Evolutionary conservation across 2,797 vertebrate species (phyloP), one percentile per base, ranked within the genome.

Genomic region (Lagocephalus sceleratus): DNA sequence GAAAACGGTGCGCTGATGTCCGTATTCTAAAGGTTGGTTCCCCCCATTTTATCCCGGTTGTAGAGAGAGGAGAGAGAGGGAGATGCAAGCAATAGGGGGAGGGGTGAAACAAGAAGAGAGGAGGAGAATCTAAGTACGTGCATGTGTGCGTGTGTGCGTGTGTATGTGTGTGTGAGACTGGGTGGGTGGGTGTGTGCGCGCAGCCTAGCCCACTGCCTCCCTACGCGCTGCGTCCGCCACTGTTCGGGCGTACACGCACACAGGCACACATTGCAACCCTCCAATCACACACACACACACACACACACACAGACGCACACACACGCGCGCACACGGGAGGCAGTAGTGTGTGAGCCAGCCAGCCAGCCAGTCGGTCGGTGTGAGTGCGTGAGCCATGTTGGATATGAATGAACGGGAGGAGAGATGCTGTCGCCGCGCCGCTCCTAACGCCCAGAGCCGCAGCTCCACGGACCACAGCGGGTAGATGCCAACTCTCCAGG

Each of bases 331-430:
- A 43, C 49, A 43, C 43, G 46, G 38, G 65, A 71, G 41, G n/a
- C 42, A 19, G 17, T 44, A 55, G 71, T 65, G 83, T 72, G 81
- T 53, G 38, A 68, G 45, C 44, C 52, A 76, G 67, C 57, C 73
- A 76, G 67, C 57, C 73, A 82, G 73, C 35, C 78, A 73, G 73
- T 6, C 72, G 69, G 81, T 71, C 69, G 16, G 75, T 50, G 71
- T 32, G 81, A 57, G 81, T 68, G 81, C 51, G 88, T 92, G 87
- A 97, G 94, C 94, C 94, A 96, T 96, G 94, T 95, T 95, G 94
- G 93, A 94, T 92, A 89, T 90, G 92, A 91, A 86, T 88, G 88
- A 87, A 85, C 77, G 63, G 82, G 82, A 85, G 90, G 68, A 87
- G 89, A 90, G 89, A 90, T 83, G 91, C 87, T 86, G 83, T 85